phyloP scores from a whole-genome alignment of 2,888 invertebrate genomes.

The Nysson spinosus region DNA sequence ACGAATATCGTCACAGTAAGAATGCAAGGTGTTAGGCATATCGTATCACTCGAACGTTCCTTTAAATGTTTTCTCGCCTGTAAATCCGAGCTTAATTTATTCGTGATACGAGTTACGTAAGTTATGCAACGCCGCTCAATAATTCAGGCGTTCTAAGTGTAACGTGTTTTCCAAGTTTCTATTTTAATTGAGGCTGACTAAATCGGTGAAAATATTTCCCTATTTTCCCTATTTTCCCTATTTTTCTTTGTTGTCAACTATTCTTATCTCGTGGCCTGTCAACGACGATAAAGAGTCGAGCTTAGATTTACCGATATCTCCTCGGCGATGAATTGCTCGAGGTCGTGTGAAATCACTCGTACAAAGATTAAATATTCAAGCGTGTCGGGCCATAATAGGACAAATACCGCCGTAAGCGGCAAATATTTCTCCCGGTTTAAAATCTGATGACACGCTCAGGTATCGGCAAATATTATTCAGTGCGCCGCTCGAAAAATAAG shows the following conservation, averaged over 20 bases:
- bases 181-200: neutral
- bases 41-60: too few species aligned
- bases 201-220: neutral
- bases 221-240: too few species aligned
- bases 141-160: too few species aligned
- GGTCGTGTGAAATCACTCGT: conserved; percentile 14
- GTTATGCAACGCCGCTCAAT: too few species aligned
- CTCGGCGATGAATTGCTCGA: conserved; percentile 32
- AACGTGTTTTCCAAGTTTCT: too few species aligned
- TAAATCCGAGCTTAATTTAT: too few species aligned
- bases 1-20: too few species aligned
- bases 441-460: neutral
- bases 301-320: conserved; percentile 32
- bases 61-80: too few species aligned
- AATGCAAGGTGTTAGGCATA: too few species aligned
- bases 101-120: too few species aligned
- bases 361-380: neutral
- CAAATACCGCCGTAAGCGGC: too few species aligned
- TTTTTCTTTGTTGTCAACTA: conserved; percentile 20
- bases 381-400: neutral
- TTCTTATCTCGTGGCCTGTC: conserved; percentile 39
- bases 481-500: neutral
- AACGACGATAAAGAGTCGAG: conserved; percentile 33
- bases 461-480: neutral
- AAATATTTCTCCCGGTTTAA: too few species aligned